These are phyloP conservation scores for Drosophila buzzatii DNA, from an alignment of 2,888 invertebrate genomes.

Conservation along the genomic window DNA sequence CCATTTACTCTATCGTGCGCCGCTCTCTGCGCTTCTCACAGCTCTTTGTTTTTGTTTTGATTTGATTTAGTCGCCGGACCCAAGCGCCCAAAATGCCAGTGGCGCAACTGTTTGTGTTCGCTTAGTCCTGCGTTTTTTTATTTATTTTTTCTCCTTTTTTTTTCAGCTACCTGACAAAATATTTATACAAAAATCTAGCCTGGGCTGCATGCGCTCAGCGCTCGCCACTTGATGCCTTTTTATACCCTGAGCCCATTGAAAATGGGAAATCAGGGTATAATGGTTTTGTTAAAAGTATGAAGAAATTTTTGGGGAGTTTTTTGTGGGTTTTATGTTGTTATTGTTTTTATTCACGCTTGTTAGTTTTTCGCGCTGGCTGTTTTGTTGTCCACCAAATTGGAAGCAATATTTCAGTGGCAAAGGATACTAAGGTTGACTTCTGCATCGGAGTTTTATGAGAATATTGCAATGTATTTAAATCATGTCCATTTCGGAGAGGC, in stretches of 20 bases:
- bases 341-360: constrained; percentile 18
- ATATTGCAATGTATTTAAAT: neutral
- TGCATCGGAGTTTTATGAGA: neutral
- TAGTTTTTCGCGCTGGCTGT: constrained; percentile 39
- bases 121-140: neutral
- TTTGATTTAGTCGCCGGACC: constrained; percentile 64
- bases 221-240: constrained; percentile 22
- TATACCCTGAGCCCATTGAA: too few relatives aligned
- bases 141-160: neutral
- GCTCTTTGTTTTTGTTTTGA: constrained; percentile 55
- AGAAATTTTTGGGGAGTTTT: too few relatives aligned
- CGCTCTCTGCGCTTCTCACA: neutral
- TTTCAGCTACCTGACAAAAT: constrained; percentile 65
- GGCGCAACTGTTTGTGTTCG: constrained; percentile 53
- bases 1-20: neutral
- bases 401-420: constrained; percentile 12
- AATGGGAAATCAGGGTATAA: too few relatives aligned
- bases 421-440: constrained; percentile 2
- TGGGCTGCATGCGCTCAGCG: constrained; percentile 5
- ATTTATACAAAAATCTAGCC: constrained; percentile 69
- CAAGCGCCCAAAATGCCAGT: constrained; percentile 12
- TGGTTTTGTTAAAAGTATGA: too few relatives aligned
- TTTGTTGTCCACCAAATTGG: constrained; percentile 25
- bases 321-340: too few relatives aligned
- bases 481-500: constrained; percentile 1